Conservation (phyloP, 2,888 invertebrate species). For the Ecdyonurus torrentis region DNA sequence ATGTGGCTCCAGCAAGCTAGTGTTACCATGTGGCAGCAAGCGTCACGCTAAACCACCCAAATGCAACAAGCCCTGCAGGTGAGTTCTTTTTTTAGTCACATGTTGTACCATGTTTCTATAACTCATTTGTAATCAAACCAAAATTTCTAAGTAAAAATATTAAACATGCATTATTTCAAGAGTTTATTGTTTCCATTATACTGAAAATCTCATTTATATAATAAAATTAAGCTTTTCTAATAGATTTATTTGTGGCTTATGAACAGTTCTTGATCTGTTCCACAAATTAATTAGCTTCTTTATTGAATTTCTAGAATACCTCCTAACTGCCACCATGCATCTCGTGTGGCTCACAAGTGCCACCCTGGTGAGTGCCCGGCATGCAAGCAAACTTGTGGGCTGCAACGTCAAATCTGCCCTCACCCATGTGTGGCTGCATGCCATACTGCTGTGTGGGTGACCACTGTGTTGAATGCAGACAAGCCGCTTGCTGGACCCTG, state of each 20-base stretch:
- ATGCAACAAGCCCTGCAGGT: constrained; percentile 57
- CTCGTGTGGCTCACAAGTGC: constrained; percentile 55
- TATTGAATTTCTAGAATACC: constrained; percentile 30
- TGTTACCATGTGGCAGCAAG: constrained; percentile 62
- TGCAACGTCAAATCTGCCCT: constrained; percentile 39
- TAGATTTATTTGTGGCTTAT: background rate
- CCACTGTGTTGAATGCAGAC: constrained; percentile 29
- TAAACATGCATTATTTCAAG: background rate
- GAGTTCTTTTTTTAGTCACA: constrained; percentile 18
- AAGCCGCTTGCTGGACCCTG: constrained; percentile 30
- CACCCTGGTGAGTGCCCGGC: constrained; percentile 73
- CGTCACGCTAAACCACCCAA: constrained; percentile 58
- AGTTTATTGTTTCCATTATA: background rate
- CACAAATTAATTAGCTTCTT: no score
- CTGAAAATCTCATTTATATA: background rate
- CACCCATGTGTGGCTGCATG: constrained; percentile 58
- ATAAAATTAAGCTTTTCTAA: background rate
- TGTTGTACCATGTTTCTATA: no score
- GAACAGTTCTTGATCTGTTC: no score
- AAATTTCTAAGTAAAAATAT: no score
- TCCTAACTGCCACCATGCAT: constrained; percentile 68
- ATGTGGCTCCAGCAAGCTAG: constrained; percentile 61
- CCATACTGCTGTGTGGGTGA: constrained; percentile 54
- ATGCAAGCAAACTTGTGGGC: constrained; percentile 56
- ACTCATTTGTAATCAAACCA: no score